These are phyloP conservation scores for Drosophila nigricruria DNA, from an alignment of 2,888 invertebrate genomes.

Conservation along the genomic window DNA sequence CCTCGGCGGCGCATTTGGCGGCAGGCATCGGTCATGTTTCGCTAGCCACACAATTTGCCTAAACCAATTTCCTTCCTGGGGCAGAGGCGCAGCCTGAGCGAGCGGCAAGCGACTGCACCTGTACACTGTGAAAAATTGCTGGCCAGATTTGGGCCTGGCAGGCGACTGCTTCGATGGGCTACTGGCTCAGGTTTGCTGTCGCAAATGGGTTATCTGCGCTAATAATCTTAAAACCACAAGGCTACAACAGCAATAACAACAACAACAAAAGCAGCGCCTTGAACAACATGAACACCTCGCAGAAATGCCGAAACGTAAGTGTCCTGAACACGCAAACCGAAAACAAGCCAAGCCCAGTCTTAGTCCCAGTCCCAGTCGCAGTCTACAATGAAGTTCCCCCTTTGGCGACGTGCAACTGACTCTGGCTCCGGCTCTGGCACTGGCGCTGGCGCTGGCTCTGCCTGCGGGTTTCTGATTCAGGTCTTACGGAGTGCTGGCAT, in stretches of 20 bases:
- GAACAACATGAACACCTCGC: constrained; percentile 50
- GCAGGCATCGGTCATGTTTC: constrained; percentile 77
- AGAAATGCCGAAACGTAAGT: constrained; percentile 70
- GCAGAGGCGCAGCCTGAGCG: constrained; percentile 26
- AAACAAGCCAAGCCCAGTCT: constrained; percentile 36
- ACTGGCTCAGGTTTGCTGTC: constrained; percentile 47
- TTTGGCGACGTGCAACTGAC: constrained; percentile 20
- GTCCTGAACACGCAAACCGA: constrained; percentile 69
- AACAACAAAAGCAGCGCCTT: constrained; percentile 29
- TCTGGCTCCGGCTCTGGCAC: constrained; percentile 15
- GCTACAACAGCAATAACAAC: constrained; percentile 46
- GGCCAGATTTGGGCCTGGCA: constrained; percentile 45
- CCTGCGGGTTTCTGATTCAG: constrained; percentile 56
- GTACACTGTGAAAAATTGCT: constrained; percentile 71
- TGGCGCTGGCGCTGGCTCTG: constrained; percentile 17
- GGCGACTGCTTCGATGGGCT: constrained; percentile 35
- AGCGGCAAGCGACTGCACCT: constrained; percentile 43
- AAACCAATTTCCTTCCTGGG: constrained; percentile 83
- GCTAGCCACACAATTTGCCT: constrained; percentile 83
- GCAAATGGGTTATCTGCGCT: constrained; percentile 77
- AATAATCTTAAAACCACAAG: constrained; percentile 79
- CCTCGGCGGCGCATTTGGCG: constrained; percentile 13
- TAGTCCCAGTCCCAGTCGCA: background rate
- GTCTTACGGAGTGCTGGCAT: constrained; percentile 55
- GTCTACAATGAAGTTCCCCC: constrained; percentile 1